Evolutionary conservation across 2,113 vertebrate genomes (phyloP).

Genomic region (Megatriorchis doriae): DNA sequence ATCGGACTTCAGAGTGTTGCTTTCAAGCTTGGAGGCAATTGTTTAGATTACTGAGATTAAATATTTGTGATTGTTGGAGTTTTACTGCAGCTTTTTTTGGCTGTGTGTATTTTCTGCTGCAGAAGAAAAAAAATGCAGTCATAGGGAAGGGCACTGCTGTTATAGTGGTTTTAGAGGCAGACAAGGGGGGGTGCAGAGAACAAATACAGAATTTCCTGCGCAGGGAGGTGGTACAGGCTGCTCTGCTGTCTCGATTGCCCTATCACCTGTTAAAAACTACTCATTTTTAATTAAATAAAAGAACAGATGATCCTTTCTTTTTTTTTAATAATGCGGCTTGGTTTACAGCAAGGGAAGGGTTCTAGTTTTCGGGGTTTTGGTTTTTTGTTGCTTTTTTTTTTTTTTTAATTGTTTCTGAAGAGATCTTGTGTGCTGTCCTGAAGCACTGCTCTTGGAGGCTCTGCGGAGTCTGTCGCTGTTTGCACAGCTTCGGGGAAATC

Average conservation of each 20-base stretch:
- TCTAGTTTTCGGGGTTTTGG: neutral
- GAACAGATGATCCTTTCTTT: neutral
- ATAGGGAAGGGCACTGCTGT: neutral
- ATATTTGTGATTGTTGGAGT: conserved; percentile 13
- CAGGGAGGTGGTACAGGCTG: neutral
- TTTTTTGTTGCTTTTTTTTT: too few species aligned
- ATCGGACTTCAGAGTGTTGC: neutral
- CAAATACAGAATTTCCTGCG: neutral
- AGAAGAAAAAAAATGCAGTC: neutral
- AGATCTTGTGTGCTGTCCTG: neutral
- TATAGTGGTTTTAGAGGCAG: neutral
- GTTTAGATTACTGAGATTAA: conserved; percentile 10
- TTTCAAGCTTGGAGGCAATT: neutral
- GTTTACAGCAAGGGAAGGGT: neutral
- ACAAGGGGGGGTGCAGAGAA: neutral
- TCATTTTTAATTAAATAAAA: neutral
- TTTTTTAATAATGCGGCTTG: neutral
- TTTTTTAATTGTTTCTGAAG: neutral
- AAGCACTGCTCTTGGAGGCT: neutral
- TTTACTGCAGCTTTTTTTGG: neutral
- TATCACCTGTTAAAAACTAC: neutral
- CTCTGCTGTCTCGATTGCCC: neutral
- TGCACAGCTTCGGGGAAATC: neutral
- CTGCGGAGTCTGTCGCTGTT: neutral
- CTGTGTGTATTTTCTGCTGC: neutral